These are phyloP conservation scores for Lepidochitona cinerea DNA, from an alignment of 2,888 invertebrate species.

Conservation along the genomic window DNA sequence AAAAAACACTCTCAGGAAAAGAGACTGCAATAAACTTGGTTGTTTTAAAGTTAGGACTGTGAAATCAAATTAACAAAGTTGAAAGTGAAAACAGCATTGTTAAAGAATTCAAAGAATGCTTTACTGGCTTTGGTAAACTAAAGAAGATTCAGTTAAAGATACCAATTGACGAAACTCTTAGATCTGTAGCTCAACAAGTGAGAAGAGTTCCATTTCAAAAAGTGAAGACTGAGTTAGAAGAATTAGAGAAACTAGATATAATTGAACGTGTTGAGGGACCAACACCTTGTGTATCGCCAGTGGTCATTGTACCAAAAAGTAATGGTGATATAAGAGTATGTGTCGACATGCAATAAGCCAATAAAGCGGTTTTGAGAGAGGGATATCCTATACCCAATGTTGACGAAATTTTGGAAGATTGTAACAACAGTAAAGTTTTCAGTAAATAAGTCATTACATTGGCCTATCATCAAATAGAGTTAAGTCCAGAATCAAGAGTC, in stretches of 20 bases:
- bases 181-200: too few relatives aligned
- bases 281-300: neutral
- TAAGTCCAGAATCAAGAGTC: conserved; percentile 8
- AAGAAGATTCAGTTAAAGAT: conserved; percentile 22
- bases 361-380: neutral
- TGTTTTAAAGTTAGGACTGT: too few relatives aligned
- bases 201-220: too few relatives aligned
- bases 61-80: too few relatives aligned
- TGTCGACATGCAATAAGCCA: conserved; percentile 3
- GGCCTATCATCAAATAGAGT: conserved; percentile 16
- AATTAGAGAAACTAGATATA: too few relatives aligned
- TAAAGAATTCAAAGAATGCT: too few relatives aligned
- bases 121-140: too few relatives aligned
- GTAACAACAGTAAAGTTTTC: neutral
- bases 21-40: too few relatives aligned
- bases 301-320: neutral
- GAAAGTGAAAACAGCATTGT: too few relatives aligned
- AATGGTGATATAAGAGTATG: neutral
- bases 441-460: neutral
- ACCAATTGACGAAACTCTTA: conserved; percentile 35
- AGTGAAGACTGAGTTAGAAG: too few relatives aligned
- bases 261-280: neutral
- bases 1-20: too few relatives aligned
- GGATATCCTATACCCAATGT: conserved; percentile 1
- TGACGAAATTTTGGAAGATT: neutral